phyloP scores from a whole-genome alignment of 2,888 invertebrate genomes.

The Blera fallax region DNA sequence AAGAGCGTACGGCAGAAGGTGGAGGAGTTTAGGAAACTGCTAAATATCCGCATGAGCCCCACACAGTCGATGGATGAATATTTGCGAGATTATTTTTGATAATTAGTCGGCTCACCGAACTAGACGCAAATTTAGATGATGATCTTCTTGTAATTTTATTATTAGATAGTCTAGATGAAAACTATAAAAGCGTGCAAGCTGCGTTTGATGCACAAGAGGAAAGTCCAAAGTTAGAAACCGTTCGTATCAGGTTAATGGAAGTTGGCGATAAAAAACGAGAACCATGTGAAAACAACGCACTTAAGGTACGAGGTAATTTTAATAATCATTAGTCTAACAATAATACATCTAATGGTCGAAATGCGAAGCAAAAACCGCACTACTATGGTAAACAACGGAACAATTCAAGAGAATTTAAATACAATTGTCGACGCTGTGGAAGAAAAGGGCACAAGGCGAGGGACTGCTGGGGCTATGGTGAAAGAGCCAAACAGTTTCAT shows the following conservation, averaged over 20 bases:
- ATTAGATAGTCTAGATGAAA: background rate
- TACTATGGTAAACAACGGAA: no score
- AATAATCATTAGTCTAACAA: background rate
- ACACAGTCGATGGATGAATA: slow-evolving; percentile 8
- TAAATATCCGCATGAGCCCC: slow-evolving; percentile 9
- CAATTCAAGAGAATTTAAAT: no score
- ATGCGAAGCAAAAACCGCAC: no score
- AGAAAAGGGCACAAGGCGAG: no score
- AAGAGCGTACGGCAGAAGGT: slow-evolving; percentile 13
- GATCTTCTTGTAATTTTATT: background rate
- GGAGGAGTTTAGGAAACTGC: slow-evolving; percentile 32
- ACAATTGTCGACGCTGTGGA: no score
- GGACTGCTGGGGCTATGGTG: no score
- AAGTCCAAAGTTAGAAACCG: background rate
- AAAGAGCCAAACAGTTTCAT: background rate
- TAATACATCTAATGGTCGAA: background rate
- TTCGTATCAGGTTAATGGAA: background rate
- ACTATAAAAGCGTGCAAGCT: slow-evolving; percentile 8
- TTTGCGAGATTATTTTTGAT: background rate
- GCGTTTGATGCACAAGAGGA: background rate
- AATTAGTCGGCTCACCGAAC: background rate
- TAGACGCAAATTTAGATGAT: background rate
- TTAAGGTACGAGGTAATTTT: background rate
- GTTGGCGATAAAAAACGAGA: slow-evolving; percentile 9
- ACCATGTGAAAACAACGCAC: background rate